Evolutionary conservation across 2,797 vertebrate species (phyloP), one percentile per base, ranked within the genome.

Genomic region (Brotogeris chrysoptera): DNA sequence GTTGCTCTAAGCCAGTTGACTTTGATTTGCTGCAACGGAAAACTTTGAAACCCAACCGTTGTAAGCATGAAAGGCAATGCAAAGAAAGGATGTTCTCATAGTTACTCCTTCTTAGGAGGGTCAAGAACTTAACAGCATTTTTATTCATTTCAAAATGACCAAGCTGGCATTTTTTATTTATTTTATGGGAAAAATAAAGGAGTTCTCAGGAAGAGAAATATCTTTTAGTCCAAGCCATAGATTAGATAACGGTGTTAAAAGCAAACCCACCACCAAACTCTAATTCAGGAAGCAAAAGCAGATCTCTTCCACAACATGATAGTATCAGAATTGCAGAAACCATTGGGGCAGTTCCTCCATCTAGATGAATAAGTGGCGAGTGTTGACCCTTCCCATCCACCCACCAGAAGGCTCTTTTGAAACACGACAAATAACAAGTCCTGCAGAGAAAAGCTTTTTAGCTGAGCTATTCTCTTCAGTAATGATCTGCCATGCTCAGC

Each of bases 1-100:
- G 69, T 77, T 95, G 64, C 55, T 93, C 95, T 92, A 94, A 95
- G 97, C 63, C 95, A 96, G 91, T 21, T 57, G 61, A 88, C 80
- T 86, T 86, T 39, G 64, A 90, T 86, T 95, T 94, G 79, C 80
- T 92, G 0, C 27, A 95, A 79, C 50, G 64, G 55, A 92, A 95
- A 87, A 93, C 46, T 80, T 74, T 79, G 88, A 76, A 53, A 90
- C 79, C 3, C 68, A 72, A 49, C 70, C 86, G 88, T 59, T 70
- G 53, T n/a, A 86, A 93, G 44, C 70, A 92, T 72, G 81, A 92
- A 96, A 94, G 68, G 76, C 78, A 91, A 76, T n/a, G 88, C 49
- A 83, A 27, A 87, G 73, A 88, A 73, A 90, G 57, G 66, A 44
- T 49, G 71, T 88, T 94, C 96, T 96, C 71, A 89, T 5, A 86